phyloP scores from a whole-genome alignment of 2,113 vertebrate genomes.

The Willisornis vidua region DNA sequence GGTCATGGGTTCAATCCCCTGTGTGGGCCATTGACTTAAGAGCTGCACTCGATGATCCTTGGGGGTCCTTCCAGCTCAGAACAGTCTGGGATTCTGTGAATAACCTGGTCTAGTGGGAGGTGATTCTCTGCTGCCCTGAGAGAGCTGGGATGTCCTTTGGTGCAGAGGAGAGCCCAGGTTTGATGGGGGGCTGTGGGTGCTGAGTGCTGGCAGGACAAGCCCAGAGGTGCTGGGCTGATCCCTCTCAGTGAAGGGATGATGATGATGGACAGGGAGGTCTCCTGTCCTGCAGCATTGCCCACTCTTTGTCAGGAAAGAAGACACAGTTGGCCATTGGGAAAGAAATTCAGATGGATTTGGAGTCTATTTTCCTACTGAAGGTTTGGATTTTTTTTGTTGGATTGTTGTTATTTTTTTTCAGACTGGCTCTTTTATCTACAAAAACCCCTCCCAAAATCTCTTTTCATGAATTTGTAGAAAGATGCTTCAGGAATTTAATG shows the following conservation, averaged over 20 bases:
- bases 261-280: neutral
- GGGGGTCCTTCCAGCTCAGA: too few species aligned
- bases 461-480: neutral
- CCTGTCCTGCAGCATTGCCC: neutral
- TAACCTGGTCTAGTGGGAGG: neutral
- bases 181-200: too few species aligned
- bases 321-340: neutral
- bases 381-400: neutral
- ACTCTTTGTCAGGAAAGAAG: accelerated
- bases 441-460: neutral
- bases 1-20: too few species aligned
- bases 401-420: neutral
- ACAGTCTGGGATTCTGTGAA: too few species aligned
- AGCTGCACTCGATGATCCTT: too few species aligned
- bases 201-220: accelerated
- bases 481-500: neutral
- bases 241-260: accelerated
- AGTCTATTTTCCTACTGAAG: neutral
- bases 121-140: neutral
- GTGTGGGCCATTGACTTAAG: too few species aligned
- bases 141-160: accelerated
- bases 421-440: neutral
- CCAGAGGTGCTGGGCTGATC: neutral
- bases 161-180: accelerated
- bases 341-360: neutral